Percentiles rank a stretch among this genome's conserved stretches.
These are phyloP conservation scores for Pantelozetes paolii DNA, from an alignment of 2,888 invertebrate genomes.

Conservation along the genomic window DNA sequence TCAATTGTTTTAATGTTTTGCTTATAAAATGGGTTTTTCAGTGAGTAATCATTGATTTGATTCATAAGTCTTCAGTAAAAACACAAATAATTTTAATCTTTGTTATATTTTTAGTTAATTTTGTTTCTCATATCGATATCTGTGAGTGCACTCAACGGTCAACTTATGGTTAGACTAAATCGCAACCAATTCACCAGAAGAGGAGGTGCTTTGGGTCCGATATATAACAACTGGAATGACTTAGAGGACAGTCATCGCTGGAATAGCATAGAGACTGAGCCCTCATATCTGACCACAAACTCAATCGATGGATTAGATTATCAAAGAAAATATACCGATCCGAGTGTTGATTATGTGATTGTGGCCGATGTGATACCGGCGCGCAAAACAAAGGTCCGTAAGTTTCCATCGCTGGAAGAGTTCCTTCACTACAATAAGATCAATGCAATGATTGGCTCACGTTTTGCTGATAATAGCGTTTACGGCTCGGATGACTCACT, in stretches of 20 bases:
- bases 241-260: not conserved
- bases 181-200: not conserved
- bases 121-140: not conserved
- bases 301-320: not conserved
- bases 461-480: slow-evolving; percentile 1
- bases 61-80: no score
- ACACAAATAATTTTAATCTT: no score
- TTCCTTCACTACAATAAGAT: not conserved
- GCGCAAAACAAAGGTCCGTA: not conserved
- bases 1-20: no score
- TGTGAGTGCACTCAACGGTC: not conserved
- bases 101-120: not conserved
- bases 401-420: not conserved
- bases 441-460: not conserved
- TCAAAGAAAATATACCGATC: not conserved
- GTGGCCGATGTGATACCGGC: not conserved
- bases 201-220: not conserved
- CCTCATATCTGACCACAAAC: not conserved
- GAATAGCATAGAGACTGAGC: not conserved
- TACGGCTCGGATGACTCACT: not conserved
- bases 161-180: not conserved
- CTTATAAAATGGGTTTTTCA: no score
- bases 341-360: not conserved
- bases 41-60: no score
- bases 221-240: not conserved